Conservation (phyloP, 2,888 invertebrate species). For the Xanthia togata region DNA sequence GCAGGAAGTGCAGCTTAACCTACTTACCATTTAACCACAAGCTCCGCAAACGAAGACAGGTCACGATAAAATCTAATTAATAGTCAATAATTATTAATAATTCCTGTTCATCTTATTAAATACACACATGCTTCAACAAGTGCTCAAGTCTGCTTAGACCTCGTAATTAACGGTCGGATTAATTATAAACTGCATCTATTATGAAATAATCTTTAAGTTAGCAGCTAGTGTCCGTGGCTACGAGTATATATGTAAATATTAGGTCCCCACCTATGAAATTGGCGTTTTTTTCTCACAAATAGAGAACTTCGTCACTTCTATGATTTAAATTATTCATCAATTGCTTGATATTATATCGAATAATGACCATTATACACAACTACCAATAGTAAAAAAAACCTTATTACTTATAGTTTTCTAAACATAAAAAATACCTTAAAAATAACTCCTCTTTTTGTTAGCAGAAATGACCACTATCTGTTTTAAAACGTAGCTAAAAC, state of each 20-base stretch:
- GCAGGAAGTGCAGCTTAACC: neutral
- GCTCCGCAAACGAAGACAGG: neutral
- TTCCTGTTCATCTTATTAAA: conserved; percentile 20
- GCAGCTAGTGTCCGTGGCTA: neutral
- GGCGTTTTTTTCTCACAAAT: too few species aligned
- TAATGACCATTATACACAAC: too few species aligned
- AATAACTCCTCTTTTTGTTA: too few species aligned
- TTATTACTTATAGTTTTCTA: too few species aligned
- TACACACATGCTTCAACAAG: conserved; percentile 3
- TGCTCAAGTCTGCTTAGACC: neutral
- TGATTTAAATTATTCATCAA: too few species aligned
- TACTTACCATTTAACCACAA: neutral
- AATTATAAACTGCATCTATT: conserved; percentile 21
- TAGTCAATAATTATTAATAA: conserved; percentile 19
- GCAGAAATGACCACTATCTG: too few species aligned
- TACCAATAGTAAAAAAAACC: too few species aligned
- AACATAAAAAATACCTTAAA: too few species aligned
- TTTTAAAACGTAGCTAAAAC: too few species aligned
- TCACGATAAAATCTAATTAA: conserved; percentile 24
- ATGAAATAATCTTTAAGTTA: neutral
- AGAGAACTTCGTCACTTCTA: too few species aligned
- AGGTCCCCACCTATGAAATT: too few species aligned
- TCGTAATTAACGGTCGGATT: conserved; percentile 13
- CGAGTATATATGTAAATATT: neutral
- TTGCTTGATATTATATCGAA: too few species aligned